Conservation (phyloP, 2,797 vertebrate genomes). For the Alexandromys oeconomus region DNA sequence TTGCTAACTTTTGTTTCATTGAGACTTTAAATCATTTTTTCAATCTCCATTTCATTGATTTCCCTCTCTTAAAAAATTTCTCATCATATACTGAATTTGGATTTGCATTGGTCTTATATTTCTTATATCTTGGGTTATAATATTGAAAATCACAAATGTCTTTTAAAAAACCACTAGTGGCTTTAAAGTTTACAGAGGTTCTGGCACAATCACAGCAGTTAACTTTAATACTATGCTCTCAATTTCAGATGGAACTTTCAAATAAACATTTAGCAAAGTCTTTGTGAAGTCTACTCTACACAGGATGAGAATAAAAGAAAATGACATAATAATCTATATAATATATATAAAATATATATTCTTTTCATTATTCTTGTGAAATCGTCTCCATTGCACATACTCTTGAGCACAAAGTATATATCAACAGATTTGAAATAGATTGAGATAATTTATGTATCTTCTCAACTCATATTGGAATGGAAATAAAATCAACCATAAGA, state of each 20-base stretch:
- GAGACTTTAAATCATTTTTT: background rate
- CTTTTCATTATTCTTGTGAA: background rate
- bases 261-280: background rate
- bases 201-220: background rate
- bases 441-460: background rate
- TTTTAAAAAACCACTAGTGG: background rate
- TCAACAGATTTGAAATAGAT: background rate
- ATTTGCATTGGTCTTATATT: background rate
- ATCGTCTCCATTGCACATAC: background rate
- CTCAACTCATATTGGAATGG: background rate
- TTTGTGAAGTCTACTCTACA: background rate
- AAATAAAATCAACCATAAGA: background rate
- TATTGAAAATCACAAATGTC: background rate
- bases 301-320: background rate
- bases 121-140: background rate
- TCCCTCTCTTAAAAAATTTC: background rate
- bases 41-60: background rate
- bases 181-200: background rate
- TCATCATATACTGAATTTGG: background rate
- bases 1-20: background rate
- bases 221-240: background rate
- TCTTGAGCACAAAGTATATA: background rate
- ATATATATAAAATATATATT: background rate
- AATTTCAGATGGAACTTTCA: background rate
- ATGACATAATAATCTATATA: background rate